Evolutionary conservation across 1,140 invertebrate genomes (phyloP), one percentile per base, ranked within the genome.

Genomic region (Saccostrea echinata): DNA sequence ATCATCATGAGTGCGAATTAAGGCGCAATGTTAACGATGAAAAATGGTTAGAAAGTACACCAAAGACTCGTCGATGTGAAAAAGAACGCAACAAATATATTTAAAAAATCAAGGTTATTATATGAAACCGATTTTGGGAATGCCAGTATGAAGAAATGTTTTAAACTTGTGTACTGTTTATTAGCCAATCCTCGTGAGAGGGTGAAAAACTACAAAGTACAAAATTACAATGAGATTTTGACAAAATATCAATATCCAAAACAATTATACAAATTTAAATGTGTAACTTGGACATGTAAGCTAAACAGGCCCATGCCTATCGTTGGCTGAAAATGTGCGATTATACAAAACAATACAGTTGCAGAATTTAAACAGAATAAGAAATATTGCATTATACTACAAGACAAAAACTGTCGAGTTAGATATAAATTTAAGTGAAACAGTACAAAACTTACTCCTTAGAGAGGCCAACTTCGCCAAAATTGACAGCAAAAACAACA

Each of bases 81-180:
- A 16, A 55, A 27, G 83, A 85, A 51, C 76, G 51, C 3, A 85
- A 61, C 21, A 43, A 24, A 3, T 88, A 30, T 64, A 53, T 88
- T n/a, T 35, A 61, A 55, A 21, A 4, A 27, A n/a, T n/a, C 84
- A 55, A 30, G 81, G 43, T 8, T 68, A 85, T 51, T 16, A 85
- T 11, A 84, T 88, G 52, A 24, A 85, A 12, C 76, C 82, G n/a
- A 88, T 85, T 88, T 30, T 85, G 87, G 84, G 87, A 88, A 52
- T 88, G 84, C 35, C 68, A 88, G 61, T 88, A 85, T 30, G 30
- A 84, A 52, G 21, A 85, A 82, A 33, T 85, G 53, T n/a, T 51
- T 55, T 53, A 24, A 84, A 84, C 82, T 55, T 55, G 86, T 80
- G 33, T 80, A 24, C 16, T 30, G 71, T 80, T 24, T 80, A 27